These are phyloP conservation scores for Psylliodes chrysocephalus DNA, from an alignment of 2,888 invertebrate species.

Conservation along the genomic window DNA sequence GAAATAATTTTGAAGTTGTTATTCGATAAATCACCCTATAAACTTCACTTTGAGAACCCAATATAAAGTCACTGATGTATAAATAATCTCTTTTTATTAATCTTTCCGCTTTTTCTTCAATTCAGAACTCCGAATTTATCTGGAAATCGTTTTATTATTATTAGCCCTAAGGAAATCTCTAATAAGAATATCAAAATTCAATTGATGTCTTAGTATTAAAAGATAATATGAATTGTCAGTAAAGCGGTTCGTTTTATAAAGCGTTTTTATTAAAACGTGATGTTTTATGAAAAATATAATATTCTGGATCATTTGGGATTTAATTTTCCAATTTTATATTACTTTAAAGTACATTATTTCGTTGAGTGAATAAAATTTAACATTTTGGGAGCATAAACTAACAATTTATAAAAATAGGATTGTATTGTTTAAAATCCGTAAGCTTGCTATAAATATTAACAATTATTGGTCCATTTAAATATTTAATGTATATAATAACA, in stretches of 20 bases:
- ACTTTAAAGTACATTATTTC: too few species aligned
- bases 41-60: constrained; percentile 6
- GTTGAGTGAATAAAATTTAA: too few species aligned
- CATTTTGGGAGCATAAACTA: too few species aligned
- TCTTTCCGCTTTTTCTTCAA: constrained; percentile 8
- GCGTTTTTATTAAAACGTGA: neutral
- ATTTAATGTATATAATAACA: too few species aligned
- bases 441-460: too few species aligned
- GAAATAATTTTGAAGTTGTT: neutral
- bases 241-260: neutral
- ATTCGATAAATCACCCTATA: neutral
- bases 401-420: too few species aligned
- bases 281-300: too few species aligned
- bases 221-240: constrained; percentile 20
- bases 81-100: constrained; percentile 8
- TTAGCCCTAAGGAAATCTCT: constrained; percentile 8
- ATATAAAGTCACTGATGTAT: constrained; percentile 11
- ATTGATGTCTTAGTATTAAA: constrained; percentile 19
- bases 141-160: constrained; percentile 21
- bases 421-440: too few species aligned
- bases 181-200: constrained; percentile 25
- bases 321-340: too few species aligned
- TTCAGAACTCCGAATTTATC: neutral
- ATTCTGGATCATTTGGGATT: too few species aligned
- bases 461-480: too few species aligned